Evolutionary conservation across 2,797 vertebrate genomes (phyloP).

Genomic region (Pterois miles): DNA sequence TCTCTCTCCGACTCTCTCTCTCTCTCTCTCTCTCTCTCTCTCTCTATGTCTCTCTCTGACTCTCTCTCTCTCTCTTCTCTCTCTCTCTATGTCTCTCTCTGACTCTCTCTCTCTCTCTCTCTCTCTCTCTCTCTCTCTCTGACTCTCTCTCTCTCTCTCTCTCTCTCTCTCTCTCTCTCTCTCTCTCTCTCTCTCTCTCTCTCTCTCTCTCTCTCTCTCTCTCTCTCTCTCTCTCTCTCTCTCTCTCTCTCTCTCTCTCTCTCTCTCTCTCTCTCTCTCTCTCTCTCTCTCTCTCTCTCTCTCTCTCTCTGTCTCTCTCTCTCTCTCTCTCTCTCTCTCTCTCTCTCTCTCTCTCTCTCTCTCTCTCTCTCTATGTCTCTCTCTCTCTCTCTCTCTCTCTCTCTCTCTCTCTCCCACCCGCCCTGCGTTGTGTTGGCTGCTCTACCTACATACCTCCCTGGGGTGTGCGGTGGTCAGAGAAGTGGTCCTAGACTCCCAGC

Average conservation of each 20-base stretch:
- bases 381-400: not conserved
- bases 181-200: too few relatives aligned
- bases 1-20: conserved; percentile 8
- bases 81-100: too few relatives aligned
- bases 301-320: not conserved
- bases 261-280: too few relatives aligned
- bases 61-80: too few relatives aligned
- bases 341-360: too few relatives aligned
- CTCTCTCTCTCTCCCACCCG: not conserved
- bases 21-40: not conserved
- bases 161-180: too few relatives aligned
- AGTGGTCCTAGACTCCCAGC: conserved; percentile 61
- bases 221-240: not conserved
- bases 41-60: too few relatives aligned
- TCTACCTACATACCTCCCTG: conserved; percentile 48
- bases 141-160: not conserved
- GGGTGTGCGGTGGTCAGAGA: conserved; percentile 56
- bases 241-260: too few relatives aligned
- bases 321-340: not conserved
- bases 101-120: not conserved
- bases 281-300: not conserved
- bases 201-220: not conserved
- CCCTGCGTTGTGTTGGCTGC: conserved; percentile 22
- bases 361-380: too few relatives aligned
- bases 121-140: not conserved